Percentiles rank a stretch among this genome's conserved stretches.
Evolutionary conservation across 2,797 vertebrate genomes (phyloP).

Genomic region (Ficedula albicollis): DNA sequence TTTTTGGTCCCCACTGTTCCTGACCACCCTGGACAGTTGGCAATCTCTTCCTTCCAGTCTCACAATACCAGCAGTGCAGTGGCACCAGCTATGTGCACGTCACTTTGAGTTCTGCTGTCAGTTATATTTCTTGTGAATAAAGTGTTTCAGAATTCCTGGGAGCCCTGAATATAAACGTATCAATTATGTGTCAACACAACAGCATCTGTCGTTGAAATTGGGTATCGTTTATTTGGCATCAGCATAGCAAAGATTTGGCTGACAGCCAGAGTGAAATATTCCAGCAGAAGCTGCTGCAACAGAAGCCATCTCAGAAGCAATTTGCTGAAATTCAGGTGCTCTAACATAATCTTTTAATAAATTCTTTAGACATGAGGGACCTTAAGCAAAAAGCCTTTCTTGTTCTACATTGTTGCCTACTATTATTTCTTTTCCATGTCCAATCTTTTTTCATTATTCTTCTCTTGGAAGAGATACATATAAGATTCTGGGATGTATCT

Average conservation of each 20-base stretch:
- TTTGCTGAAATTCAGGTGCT: background rate
- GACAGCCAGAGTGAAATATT: constrained; percentile 48
- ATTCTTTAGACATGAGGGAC: background rate
- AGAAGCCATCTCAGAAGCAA: constrained; percentile 22
- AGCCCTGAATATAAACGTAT: constrained; percentile 32
- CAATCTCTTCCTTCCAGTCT: background rate
- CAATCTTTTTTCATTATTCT: background rate
- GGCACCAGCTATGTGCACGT: background rate
- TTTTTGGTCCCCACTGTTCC: background rate
- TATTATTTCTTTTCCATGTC: background rate
- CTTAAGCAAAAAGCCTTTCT: background rate
- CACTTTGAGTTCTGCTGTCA: background rate
- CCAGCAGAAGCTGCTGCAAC: constrained; percentile 7
- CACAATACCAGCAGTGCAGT: background rate
- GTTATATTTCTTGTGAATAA: constrained; percentile 5
- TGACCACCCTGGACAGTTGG: background rate
- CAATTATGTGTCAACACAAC: constrained; percentile 54
- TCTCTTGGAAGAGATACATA: background rate
- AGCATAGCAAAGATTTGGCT: constrained; percentile 34
- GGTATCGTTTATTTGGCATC: constrained; percentile 58
- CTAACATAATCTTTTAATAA: background rate
- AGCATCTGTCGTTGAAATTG: constrained; percentile 50
- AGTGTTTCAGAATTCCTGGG: constrained; percentile 19
- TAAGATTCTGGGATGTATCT: background rate
- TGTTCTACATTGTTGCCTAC: background rate